A percentile compares a stretch with the other conserved stretches of the same genome.
phyloP scores from a whole-genome alignment of 2,888 invertebrate genomes.

The Pollenia labialis region DNA sequence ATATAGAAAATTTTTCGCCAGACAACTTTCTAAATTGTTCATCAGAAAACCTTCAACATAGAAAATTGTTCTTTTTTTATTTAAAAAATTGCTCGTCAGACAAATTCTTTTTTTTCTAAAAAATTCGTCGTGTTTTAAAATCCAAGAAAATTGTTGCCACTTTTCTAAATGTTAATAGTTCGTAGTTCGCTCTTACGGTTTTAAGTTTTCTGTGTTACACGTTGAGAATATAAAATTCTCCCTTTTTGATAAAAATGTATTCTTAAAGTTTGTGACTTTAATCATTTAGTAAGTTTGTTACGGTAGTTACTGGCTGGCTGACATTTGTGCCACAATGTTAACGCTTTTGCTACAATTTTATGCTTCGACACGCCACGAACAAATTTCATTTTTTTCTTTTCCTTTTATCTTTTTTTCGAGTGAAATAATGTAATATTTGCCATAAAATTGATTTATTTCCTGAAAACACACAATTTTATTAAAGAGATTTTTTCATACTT shows the following conservation, averaged over 20 bases:
- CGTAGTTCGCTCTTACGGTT: no score
- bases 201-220: no score
- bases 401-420: neutral
- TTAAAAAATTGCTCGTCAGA: no score
- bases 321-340: slow-evolving; percentile 41
- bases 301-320: neutral
- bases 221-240: no score
- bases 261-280: slow-evolving; percentile 40
- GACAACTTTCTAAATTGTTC: no score
- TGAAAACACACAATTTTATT: slow-evolving; percentile 38
- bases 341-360: slow-evolving; percentile 48
- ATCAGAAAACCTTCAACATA: no score
- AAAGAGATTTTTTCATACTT: neutral
- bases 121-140: no score
- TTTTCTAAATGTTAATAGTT: no score
- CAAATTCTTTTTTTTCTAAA: neutral
- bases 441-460: slow-evolving; percentile 66
- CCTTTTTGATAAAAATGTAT: neutral
- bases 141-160: no score
- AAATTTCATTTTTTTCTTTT: neutral
- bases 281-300: slow-evolving; percentile 36
- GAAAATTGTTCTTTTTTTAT: no score
- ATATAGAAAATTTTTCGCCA: no score
- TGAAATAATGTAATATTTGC: slow-evolving; percentile 13
- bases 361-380: slow-evolving; percentile 37